These are phyloP conservation scores for Psittacula cyanocephala DNA, from an alignment of 2,113 vertebrate genomes.

Conservation along the genomic window DNA sequence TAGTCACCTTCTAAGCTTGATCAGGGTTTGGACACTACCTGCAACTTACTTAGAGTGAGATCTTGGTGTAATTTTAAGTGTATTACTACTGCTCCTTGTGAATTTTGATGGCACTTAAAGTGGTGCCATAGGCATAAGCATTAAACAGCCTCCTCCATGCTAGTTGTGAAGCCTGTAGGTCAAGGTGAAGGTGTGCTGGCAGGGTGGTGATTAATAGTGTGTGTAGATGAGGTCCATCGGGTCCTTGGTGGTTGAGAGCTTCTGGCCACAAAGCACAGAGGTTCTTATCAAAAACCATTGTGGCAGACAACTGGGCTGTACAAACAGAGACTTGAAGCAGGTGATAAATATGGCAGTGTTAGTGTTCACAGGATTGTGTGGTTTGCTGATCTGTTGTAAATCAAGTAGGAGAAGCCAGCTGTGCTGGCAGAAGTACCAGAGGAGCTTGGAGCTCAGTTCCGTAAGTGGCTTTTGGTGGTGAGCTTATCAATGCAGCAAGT, in stretches of 20 bases:
- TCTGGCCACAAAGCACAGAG: neutral
- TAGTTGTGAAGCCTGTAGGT: neutral
- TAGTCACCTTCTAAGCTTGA: neutral
- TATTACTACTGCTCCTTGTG: neutral
- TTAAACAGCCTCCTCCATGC: neutral
- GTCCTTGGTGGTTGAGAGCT: neutral
- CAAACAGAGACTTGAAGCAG: neutral
- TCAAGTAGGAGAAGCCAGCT: neutral
- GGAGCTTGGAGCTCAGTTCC: neutral
- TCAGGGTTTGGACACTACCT: neutral
- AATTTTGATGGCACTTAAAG: neutral
- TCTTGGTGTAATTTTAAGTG: neutral
- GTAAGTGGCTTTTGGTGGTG: neutral
- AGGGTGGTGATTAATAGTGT: neutral
- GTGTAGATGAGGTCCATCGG: fast-evolving
- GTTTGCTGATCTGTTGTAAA: conserved; percentile 11
- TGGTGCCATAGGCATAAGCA: neutral
- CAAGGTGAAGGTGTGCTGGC: neutral
- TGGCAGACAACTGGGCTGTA: neutral
- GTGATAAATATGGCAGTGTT: neutral
- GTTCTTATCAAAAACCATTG: fast-evolving
- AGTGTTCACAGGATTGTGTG: fast-evolving
- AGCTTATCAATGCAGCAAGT: neutral
- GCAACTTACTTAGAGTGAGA: neutral
- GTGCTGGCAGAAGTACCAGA: neutral